A percentile compares a stretch with the other conserved stretches of the same genome.
Conservation (phyloP, 2,113 vertebrate species). For the Urocolius indicus region DNA sequence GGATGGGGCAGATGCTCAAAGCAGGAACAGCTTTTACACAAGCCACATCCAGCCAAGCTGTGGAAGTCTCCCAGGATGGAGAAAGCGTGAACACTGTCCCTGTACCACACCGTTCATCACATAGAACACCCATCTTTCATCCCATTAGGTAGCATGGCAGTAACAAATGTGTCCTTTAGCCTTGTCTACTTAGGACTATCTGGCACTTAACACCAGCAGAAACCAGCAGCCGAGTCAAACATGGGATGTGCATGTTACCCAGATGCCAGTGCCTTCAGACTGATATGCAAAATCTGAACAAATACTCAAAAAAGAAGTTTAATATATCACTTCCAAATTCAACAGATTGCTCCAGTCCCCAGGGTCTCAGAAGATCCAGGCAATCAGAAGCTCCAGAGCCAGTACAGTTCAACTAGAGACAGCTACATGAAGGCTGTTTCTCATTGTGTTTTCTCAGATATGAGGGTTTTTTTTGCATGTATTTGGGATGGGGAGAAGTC, state of each 20-base stretch:
- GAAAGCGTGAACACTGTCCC: background rate
- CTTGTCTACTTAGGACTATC: too few relatives aligned
- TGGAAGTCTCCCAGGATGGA: background rate
- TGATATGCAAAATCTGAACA: background rate
- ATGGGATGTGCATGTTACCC: rapidly evolving
- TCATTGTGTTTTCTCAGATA: background rate
- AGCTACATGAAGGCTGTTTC: rapidly evolving
- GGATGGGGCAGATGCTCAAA: background rate
- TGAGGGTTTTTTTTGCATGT: rapidly evolving
- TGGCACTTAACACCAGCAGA: background rate
- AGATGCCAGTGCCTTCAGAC: background rate
- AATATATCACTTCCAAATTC: background rate
- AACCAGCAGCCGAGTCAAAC: background rate
- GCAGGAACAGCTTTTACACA: background rate
- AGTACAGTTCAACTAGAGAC: background rate
- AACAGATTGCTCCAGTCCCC: rapidly evolving
- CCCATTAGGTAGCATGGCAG: background rate
- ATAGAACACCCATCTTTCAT: rapidly evolving
- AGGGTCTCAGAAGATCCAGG: background rate
- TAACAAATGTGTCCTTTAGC: background rate
- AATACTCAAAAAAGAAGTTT: background rate
- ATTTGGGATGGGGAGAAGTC: background rate
- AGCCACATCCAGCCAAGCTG: background rate
- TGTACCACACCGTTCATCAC: background rate
- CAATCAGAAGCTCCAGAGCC: background rate